Percentiles rank a stretch among this genome's conserved stretches.
These are phyloP conservation scores for Ceyx margarethae DNA, from an alignment of 2,113 vertebrate species.

Conservation along the genomic window DNA sequence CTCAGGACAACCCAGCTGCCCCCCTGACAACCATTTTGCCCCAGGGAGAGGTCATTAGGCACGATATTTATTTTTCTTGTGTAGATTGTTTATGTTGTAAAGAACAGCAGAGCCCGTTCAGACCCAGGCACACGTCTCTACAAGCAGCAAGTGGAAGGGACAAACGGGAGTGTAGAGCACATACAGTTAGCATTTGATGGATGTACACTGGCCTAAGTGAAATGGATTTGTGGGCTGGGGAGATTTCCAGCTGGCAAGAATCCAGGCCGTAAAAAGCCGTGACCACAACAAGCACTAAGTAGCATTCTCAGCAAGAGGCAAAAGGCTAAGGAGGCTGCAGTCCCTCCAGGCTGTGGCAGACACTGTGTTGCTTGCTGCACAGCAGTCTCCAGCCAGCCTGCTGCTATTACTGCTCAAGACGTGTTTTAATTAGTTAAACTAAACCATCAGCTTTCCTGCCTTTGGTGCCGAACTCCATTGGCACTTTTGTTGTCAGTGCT, in stretches of 20 bases:
- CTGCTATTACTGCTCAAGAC: neutral
- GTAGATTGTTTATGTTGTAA: neutral
- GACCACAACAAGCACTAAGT: neutral
- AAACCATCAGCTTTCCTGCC: neutral
- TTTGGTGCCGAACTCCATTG: neutral
- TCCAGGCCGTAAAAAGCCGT: neutral
- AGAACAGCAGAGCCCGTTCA: neutral
- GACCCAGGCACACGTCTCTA: neutral
- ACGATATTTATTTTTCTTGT: too few species aligned
- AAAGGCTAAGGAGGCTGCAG: neutral
- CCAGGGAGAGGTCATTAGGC: neutral
- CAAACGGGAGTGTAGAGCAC: neutral
- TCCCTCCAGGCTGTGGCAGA: neutral
- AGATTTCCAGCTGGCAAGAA: neutral
- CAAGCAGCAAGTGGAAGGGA: neutral
- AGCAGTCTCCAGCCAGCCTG: neutral
- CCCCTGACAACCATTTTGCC: neutral
- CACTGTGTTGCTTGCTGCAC: rapidly evolving
- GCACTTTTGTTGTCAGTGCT: neutral
- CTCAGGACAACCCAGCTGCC: rapidly evolving
- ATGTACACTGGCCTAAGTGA: neutral
- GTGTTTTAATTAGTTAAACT: neutral
- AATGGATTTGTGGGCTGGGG: neutral
- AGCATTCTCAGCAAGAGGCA: neutral
- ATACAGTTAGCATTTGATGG: neutral